These are phyloP conservation scores for Oreochromis niloticus DNA, from an alignment of 2,113 vertebrate species.

Conservation along the genomic window DNA sequence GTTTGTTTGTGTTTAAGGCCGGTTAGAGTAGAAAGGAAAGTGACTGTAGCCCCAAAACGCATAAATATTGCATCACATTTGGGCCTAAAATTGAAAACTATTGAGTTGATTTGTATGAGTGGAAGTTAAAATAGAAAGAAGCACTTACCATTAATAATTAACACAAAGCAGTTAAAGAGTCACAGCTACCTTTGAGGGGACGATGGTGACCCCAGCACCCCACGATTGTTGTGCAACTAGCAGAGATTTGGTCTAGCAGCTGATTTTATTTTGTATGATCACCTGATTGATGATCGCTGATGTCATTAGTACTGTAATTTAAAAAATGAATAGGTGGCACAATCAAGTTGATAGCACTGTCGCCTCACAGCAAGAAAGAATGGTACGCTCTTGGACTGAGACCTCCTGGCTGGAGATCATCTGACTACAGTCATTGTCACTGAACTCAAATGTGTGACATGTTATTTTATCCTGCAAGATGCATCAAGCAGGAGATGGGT, in stretches of 20 bases:
- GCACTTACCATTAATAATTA: not conserved
- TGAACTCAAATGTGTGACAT: not conserved
- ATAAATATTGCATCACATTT: not conserved
- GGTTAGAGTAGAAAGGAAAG: not conserved
- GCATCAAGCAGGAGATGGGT: not conserved
- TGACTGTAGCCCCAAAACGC: not conserved
- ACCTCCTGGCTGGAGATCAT: not conserved
- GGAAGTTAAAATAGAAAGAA: not conserved
- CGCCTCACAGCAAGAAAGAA: not conserved
- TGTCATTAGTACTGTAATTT: not conserved
- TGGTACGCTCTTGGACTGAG: not conserved
- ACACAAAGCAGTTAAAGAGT: not conserved
- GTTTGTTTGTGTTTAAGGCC: not conserved
- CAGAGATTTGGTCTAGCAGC: not conserved
- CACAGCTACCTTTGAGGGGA: not conserved
- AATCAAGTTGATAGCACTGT: not conserved
- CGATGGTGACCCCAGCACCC: not conserved
- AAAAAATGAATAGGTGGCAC: not conserved
- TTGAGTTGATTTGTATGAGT: not conserved
- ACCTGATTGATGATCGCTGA: not conserved
- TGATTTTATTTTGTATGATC: not conserved
- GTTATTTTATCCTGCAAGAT: not conserved
- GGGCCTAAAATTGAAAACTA: not conserved
- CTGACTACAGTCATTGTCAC: fast-evolving
- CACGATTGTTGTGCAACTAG: not conserved